Evolutionary conservation across 2,113 vertebrate species (phyloP).

Genomic region (Acanthisitta chloris): DNA sequence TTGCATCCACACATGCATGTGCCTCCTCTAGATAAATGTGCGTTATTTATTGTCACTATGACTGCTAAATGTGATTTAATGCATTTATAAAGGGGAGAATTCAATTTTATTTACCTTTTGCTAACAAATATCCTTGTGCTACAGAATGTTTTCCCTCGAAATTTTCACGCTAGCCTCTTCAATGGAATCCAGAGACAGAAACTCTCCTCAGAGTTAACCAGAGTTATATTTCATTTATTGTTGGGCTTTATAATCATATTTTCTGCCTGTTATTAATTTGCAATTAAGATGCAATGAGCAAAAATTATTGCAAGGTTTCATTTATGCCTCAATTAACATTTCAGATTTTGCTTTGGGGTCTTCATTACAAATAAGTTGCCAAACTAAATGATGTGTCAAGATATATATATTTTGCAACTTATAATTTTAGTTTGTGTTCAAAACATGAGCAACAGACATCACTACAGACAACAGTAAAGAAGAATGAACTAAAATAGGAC

Average conservation of each 20-base stretch:
- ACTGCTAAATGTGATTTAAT: neutral
- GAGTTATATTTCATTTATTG: neutral
- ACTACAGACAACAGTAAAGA: conserved; percentile 7
- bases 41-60: neutral
- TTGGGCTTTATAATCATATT: neutral
- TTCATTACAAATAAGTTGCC: conserved; percentile 43
- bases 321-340: conserved; percentile 57
- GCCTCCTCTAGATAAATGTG: neutral
- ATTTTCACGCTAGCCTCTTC: neutral
- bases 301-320: conserved; percentile 31
- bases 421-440: conserved; percentile 48
- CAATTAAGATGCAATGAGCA: conserved; percentile 35
- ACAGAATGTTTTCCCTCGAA: neutral
- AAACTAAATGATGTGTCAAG: conserved; percentile 48
- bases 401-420: conserved; percentile 47
- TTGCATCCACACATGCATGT: neutral
- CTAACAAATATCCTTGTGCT: neutral
- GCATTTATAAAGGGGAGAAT: neutral
- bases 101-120: neutral
- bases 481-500: conserved; percentile 26
- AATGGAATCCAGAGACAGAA: neutral
- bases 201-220: neutral
- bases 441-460: conserved; percentile 13
- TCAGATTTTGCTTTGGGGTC: conserved; percentile 43
- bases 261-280: neutral